These are phyloP conservation scores for Phylloscopus trochiloides DNA, from an alignment of 2,113 vertebrate species.

Conservation along the genomic window DNA sequence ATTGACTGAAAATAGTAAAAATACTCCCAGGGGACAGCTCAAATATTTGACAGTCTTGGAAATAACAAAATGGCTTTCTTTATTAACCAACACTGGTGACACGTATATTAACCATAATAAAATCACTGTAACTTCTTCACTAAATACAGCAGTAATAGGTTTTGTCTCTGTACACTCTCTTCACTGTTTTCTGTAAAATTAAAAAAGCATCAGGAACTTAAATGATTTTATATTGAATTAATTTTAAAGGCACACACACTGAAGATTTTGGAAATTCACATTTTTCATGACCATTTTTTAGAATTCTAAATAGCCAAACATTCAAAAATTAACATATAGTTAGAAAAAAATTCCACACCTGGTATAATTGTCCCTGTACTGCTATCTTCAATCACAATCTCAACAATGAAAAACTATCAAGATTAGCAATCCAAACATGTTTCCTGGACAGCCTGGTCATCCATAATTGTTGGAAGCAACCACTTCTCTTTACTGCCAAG, in stretches of 20 bases:
- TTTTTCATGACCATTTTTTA: fast-evolving
- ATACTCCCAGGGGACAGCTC: not conserved
- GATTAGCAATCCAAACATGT: not conserved
- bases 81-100: not conserved
- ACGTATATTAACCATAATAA: not conserved
- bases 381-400: not conserved
- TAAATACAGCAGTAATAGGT: not conserved
- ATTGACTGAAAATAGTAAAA: not conserved
- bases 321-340: not conserved
- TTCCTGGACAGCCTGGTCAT: not conserved
- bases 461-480: slow-evolving; percentile 3
- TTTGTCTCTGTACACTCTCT: not conserved
- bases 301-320: not conserved
- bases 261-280: not conserved
- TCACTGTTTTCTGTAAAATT: not conserved
- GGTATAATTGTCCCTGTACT: not conserved
- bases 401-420: not conserved
- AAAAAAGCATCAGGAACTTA: not conserved
- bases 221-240: not conserved
- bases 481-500: slow-evolving; percentile 16
- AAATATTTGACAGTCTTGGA: not conserved
- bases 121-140: not conserved
- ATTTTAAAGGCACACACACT: not conserved
- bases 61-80: not conserved
- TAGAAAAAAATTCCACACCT: not conserved